Conservation (phyloP, 2,888 invertebrate species). For the Drosophila peninsularis region DNA sequence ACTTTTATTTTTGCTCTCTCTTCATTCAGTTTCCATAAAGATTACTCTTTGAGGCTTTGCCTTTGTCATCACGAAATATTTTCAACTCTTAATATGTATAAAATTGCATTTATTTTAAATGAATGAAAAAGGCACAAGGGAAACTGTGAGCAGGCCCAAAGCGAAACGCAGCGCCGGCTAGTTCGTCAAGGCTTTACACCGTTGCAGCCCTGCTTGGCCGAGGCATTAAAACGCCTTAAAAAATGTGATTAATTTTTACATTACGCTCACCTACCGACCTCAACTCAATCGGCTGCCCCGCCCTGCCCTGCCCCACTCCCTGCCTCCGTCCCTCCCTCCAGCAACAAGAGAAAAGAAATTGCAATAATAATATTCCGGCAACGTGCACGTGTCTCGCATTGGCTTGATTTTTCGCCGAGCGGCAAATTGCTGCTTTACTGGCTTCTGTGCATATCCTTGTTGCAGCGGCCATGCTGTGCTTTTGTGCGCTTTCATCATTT, state of each 20-base stretch:
- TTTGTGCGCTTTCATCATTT: slow-evolving; percentile 75
- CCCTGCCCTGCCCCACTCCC: too few species aligned
- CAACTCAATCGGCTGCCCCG: neutral
- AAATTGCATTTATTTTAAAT: slow-evolving; percentile 59
- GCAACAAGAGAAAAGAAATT: slow-evolving; percentile 25
- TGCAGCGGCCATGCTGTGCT: slow-evolving; percentile 27
- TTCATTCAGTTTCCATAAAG: neutral
- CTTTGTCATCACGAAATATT: neutral
- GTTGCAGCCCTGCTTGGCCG: slow-evolving; percentile 31
- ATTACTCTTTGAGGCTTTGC: neutral
- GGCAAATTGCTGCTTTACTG: slow-evolving; percentile 46
- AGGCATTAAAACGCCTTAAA: slow-evolving; percentile 69
- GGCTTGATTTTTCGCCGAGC: slow-evolving; percentile 57
- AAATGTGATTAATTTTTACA: slow-evolving; percentile 66
- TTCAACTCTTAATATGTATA: slow-evolving; percentile 3
- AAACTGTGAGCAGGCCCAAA: neutral
- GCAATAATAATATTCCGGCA: slow-evolving; percentile 64
- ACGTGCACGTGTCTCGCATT: slow-evolving; percentile 36
- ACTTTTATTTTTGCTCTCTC: neutral
- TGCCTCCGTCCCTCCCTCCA: too few species aligned
- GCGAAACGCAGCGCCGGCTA: neutral
- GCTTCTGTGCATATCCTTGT: slow-evolving; percentile 17
- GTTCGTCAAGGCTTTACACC: slow-evolving; percentile 26
- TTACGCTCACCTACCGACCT: slow-evolving; percentile 14
- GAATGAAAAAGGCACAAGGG: slow-evolving; percentile 36